Percentiles rank a stretch among this genome's conserved stretches.
phyloP scores from a whole-genome alignment of 2,113 vertebrate species.

The Tachycineta bicolor region DNA sequence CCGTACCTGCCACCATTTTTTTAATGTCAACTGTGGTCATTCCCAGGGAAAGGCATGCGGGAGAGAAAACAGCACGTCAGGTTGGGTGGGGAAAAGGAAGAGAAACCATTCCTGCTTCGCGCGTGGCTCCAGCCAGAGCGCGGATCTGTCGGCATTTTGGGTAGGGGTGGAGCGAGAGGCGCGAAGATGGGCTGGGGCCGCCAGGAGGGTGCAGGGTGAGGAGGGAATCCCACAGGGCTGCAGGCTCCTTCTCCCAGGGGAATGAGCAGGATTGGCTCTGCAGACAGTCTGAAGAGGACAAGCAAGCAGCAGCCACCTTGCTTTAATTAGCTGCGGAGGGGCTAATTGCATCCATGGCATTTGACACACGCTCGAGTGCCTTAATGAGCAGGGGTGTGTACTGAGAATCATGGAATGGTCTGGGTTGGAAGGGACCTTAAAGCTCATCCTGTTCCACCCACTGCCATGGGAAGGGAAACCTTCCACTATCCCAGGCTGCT shows the following conservation, averaged over 20 bases:
- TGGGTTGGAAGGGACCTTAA: background rate
- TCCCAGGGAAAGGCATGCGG: conserved; percentile 83
- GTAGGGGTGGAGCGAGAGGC: background rate
- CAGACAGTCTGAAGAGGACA: background rate
- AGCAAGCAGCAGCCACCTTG: background rate
- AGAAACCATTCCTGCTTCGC: background rate
- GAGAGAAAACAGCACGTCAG: conserved; percentile 69
- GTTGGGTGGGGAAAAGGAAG: background rate
- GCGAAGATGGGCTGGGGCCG: background rate
- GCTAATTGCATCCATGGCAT: background rate
- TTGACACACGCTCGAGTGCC: accelerated
- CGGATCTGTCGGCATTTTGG: accelerated
- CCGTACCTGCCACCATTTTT: conserved; percentile 94
- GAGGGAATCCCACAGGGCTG: background rate
- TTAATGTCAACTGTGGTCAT: conserved; percentile 93
- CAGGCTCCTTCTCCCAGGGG: background rate
- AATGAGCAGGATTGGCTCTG: background rate
- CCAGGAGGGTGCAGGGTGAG: background rate
- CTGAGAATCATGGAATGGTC: background rate
- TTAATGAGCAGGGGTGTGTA: background rate
- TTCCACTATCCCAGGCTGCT: accelerated
- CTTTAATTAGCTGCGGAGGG: background rate
- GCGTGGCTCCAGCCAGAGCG: background rate
- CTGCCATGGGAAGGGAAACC: background rate
- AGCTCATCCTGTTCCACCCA: background rate